phyloP scores from a whole-genome alignment of 2,113 vertebrate genomes.

The Indicator maculatus region DNA sequence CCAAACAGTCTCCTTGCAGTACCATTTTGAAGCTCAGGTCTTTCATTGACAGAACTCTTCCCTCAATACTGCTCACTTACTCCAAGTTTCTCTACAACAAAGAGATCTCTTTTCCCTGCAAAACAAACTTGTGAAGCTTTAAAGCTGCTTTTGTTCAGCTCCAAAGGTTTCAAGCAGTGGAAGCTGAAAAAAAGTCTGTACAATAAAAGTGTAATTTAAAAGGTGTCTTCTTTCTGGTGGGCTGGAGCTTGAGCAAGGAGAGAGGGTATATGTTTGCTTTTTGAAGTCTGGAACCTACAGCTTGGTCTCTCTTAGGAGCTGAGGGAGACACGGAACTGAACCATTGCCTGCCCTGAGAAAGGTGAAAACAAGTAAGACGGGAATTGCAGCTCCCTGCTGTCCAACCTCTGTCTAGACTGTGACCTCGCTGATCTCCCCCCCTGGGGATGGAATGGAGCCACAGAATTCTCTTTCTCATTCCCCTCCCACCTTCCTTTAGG shows the following conservation, averaged over 20 bases:
- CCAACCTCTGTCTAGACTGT: constrained; percentile 57
- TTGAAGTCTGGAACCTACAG: background rate
- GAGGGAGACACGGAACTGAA: constrained; percentile 7
- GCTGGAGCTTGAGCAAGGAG: too few relatives aligned
- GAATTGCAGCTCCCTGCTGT: constrained; percentile 39
- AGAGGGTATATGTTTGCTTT: background rate
- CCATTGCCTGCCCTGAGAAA: background rate
- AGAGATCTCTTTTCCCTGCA: background rate
- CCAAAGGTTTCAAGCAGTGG: background rate
- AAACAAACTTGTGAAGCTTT: background rate
- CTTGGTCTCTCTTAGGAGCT: background rate
- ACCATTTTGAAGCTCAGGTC: background rate
- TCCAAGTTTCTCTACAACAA: background rate
- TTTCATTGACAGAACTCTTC: background rate
- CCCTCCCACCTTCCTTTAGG: constrained; percentile 15
- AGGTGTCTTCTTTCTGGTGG: background rate
- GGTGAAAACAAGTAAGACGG: constrained; percentile 19
- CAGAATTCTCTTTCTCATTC: constrained; percentile 35
- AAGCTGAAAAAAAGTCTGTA: background rate
- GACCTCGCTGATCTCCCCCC: constrained; percentile 27
- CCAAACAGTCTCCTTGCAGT: background rate
- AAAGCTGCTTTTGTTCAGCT: background rate
- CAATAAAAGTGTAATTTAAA: background rate
- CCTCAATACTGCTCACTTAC: background rate
- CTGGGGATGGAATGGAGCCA: constrained; percentile 44